Conservation (phyloP, 2,888 invertebrate genomes). For the Byasa hedistus region DNA sequence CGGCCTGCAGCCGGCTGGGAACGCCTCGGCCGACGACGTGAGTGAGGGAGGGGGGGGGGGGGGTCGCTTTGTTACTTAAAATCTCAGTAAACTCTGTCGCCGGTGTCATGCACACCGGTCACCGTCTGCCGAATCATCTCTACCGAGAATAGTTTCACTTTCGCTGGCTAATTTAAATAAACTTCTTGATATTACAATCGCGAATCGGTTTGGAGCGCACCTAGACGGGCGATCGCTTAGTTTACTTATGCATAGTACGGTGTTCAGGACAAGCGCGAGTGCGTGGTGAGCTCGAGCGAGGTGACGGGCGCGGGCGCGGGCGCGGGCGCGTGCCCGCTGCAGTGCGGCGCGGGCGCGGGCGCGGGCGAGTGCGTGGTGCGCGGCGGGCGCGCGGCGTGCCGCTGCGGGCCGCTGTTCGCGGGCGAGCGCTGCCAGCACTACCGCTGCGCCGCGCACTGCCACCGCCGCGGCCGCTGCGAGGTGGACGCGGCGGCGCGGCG, state of each 20-base stretch:
- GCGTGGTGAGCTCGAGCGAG: slow-evolving; percentile 39
- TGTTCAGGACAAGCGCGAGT: slow-evolving; percentile 44
- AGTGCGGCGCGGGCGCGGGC: slow-evolving; percentile 65
- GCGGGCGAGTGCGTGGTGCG: slow-evolving; percentile 70
- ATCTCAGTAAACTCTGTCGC: too few species aligned
- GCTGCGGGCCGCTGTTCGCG: slow-evolving; percentile 82
- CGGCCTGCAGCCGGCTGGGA: slow-evolving; percentile 57
- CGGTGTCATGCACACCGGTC: too few species aligned
- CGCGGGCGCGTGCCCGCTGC: slow-evolving; percentile 47
- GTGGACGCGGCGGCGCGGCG: slow-evolving; percentile 30
- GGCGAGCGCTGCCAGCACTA: slow-evolving; percentile 84
- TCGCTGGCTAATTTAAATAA: too few species aligned
- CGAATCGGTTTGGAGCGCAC: too few species aligned
- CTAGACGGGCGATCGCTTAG: too few species aligned
- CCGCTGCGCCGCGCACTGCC: slow-evolving; percentile 84
- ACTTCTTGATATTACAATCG: too few species aligned
- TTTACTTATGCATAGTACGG: not conserved
- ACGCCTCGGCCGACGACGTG: slow-evolving; percentile 34
- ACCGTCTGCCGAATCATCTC: too few species aligned
- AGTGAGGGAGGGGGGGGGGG: too few species aligned
- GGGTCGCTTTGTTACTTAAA: too few species aligned
- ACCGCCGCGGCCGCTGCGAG: slow-evolving; percentile 61
- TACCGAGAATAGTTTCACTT: too few species aligned
- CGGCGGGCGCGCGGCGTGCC: slow-evolving; percentile 75
- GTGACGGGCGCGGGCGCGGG: slow-evolving; percentile 28